These are phyloP conservation scores for Drosophila saltans DNA, from an alignment of 1,140 invertebrate genomes.

Conservation along the genomic window DNA sequence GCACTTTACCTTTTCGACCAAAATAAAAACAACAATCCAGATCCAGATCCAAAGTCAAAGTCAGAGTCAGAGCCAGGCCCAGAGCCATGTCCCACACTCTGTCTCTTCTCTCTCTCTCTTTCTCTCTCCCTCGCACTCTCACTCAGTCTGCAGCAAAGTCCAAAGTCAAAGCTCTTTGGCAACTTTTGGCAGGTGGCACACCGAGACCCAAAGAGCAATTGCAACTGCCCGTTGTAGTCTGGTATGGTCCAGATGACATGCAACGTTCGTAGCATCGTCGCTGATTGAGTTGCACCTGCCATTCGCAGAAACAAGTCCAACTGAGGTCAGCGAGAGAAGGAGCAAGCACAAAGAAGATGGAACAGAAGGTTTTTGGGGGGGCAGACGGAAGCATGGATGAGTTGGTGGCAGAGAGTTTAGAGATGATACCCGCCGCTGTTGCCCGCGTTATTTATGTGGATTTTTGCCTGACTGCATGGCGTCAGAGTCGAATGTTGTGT, in stretches of 20 bases:
- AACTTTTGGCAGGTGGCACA: constrained; percentile 44
- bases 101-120: too few relatives aligned
- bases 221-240: constrained; percentile 25
- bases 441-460: constrained; percentile 75
- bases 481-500: constrained; percentile 9
- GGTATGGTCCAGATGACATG: constrained; percentile 53
- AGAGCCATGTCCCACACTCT: too few relatives aligned
- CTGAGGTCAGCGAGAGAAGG: constrained; percentile 26
- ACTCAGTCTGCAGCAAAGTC: background rate
- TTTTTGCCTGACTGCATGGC: constrained; percentile 48
- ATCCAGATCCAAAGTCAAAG: constrained; percentile 13
- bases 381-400: constrained; percentile 11
- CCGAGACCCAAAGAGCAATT: constrained; percentile 5
- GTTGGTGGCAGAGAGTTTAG: constrained; percentile 20
- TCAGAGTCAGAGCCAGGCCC: background rate
- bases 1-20: constrained; percentile 35
- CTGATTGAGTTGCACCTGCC: constrained; percentile 82
- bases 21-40: constrained; percentile 18
- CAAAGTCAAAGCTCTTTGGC: constrained; percentile 42
- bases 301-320: constrained; percentile 78
- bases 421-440: constrained; percentile 22
- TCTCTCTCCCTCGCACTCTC: too few relatives aligned
- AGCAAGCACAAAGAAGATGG: constrained; percentile 14
- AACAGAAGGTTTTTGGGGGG: background rate
- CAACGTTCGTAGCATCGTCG: constrained; percentile 53